Percentiles rank a stretch among this genome's conserved stretches.
These are phyloP conservation scores for Agapornis roseicollis DNA, from an alignment of 2,113 vertebrate species.

Conservation along the genomic window DNA sequence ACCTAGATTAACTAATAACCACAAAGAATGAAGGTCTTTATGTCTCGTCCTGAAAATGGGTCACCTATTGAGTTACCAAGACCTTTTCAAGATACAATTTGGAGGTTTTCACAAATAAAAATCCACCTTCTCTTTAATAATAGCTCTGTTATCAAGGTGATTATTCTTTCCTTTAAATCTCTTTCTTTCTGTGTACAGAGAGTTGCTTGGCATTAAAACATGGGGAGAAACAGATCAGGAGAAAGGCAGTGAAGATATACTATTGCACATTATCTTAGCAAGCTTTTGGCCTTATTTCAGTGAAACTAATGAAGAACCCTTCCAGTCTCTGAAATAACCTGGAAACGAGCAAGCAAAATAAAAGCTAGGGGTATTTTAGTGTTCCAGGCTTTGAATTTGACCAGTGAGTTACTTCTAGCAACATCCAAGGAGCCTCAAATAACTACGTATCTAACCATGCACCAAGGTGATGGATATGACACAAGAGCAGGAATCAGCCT, in stretches of 20 bases:
- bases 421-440: neutral
- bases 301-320: neutral
- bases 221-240: neutral
- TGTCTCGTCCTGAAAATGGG: neutral
- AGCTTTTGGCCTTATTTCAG: neutral
- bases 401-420: neutral
- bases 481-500: neutral
- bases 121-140: neutral
- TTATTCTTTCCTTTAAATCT: neutral
- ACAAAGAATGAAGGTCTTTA: neutral
- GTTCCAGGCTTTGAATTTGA: neutral
- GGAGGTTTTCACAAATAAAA: neutral
- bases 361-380: neutral
- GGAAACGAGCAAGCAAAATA: neutral
- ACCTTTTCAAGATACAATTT: neutral
- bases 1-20: neutral
- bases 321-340: neutral
- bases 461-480: fast-evolving
- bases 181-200: neutral
- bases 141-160: neutral
- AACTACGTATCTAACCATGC: fast-evolving
- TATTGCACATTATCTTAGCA: neutral
- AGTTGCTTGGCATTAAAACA: neutral
- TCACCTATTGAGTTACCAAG: neutral
- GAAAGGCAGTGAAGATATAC: neutral